Base-by-base conservation (phyloP, 2,797 vertebrate species). In the Poecilia picta region DNA sequence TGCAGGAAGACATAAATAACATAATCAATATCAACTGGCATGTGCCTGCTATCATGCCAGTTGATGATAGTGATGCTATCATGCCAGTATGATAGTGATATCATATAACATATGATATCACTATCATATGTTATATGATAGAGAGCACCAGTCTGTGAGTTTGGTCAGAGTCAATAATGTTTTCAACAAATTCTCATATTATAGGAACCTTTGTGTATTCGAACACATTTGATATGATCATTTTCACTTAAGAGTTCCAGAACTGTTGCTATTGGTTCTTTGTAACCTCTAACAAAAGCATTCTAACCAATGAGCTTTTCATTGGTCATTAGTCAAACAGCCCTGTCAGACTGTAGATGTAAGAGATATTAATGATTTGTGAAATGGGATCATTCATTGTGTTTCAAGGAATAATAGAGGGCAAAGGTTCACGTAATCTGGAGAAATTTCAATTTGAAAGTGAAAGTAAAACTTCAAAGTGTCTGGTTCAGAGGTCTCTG, bases 401-500 rank as follows among this genome's bases (percentile, higher is more conserved):
- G 71, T 33, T n/a, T 73, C 47, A 0, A 45, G 46, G 72, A n/a
- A 53, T 39, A 68, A 74, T 4, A 20, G 20, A 68, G 71, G 73
- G 57, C 70, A 84, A 81, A 77, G 64, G 75, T 77, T 77, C 75
- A 8, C 62, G 8, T 47, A 70, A 41, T 23, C 25, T 75, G 53
- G 71, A 76, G 73, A 86, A 75, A 82, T 73, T 66, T 83, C 77
- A 85, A 74, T 91, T 64, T 79, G 87, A 93, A 94, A 93, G 88
- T 86, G 83, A 93, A 94, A 89, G 71, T 68, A 79, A 57, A 45
- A 71, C 66, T 71, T 81, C 72, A 79, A 72, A 55, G 81, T 33
- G 49, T 28, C 64, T n/a, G 33, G 8, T 23, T 5, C 47, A 70
- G 31, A 77, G 74, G 73, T 45, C 13, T 76, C 28, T 36, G 25